Base-by-base conservation (phyloP, 2,888 invertebrate species). In the Harpalus rubripes region DNA sequence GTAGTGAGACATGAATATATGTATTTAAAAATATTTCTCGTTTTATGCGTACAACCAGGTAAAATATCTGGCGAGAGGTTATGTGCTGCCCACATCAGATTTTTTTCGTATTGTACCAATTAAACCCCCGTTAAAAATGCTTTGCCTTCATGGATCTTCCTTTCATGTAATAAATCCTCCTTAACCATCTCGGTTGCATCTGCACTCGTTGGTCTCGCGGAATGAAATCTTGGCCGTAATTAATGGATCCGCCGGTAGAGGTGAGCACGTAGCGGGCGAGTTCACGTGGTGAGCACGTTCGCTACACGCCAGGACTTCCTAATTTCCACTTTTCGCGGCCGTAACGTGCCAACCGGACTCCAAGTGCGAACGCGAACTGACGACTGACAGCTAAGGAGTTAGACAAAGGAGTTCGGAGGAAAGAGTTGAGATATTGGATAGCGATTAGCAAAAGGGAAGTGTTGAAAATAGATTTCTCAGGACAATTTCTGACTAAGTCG, bases 241-340 rank as follows among this genome's bases (percentile, higher is more conserved):
- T 78, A 84, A 84, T 78, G 84, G 78, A 22, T 56, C 52, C 52
- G 81, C 8, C 58, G 44, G 79, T n/a, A 32, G 26, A 80, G 61
- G 80, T 80, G 59, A 61, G 56, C 81, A 81, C 81, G 81, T 81
- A 81, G 81, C 22, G 44, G 32, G 32, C 56, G 12, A n/a, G 52
- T 65, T 63, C 65, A 65, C 65, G 81, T 58, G 82, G 41, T 16
- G 58, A 18, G 41, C 83, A 84, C 84, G 78, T 63, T 78, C 63
- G 6, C 32, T 12, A 78, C 76, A n/a, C 61, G 84, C 63, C 63
- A 56, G 15, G 84, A 78, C 84, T 84, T 84, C 84, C 78, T 84
- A 84, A 84, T 84, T 84, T 84, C 84, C 78, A 78, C 78, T 78
- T 78, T 78, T 78, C 78, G 58, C 58, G 32, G 18, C 78, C 44